Evolutionary conservation across 2,797 vertebrate species (phyloP).

Genomic region (Florisuga fusca): DNA sequence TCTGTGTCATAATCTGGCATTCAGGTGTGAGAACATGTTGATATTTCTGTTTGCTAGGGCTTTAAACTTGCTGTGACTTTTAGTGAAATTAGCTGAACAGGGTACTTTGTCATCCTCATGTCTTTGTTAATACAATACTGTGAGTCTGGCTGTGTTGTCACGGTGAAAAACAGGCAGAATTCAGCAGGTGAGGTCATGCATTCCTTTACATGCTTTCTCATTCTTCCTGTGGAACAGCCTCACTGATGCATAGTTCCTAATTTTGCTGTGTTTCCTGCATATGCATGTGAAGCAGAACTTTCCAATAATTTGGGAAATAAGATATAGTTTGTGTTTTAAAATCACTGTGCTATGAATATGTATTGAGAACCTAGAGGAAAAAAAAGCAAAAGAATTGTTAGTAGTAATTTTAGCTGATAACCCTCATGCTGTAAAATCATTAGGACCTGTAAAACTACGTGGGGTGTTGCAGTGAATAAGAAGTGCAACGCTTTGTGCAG

Average conservation of each 20-base stretch:
- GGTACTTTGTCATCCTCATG: neutral
- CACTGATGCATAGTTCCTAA: neutral
- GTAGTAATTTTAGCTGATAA: neutral
- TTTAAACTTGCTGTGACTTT: neutral
- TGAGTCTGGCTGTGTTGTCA: neutral
- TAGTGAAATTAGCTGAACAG: neutral
- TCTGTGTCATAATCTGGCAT: neutral
- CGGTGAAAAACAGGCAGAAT: neutral
- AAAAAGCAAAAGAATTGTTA: neutral
- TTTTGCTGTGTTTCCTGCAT: neutral
- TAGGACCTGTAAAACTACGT: neutral
- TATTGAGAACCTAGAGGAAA: neutral
- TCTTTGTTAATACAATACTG: neutral
- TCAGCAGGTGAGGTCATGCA: neutral
- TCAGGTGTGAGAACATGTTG: neutral
- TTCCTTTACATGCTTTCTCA: neutral
- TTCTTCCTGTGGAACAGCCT: neutral
- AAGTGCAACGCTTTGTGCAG: neutral
- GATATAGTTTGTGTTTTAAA: slow-evolving; percentile 9
- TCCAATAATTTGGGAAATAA: slow-evolving; percentile 25
- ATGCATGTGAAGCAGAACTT: slow-evolving; percentile 6
- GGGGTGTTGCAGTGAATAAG: neutral
- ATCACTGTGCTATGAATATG: neutral
- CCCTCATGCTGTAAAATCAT: neutral
- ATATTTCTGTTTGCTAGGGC: neutral